Percentiles rank a stretch among this genome's conserved stretches.
Evolutionary conservation across 2,888 invertebrate species (phyloP).

Genomic region (Eubasilissa splendida): DNA sequence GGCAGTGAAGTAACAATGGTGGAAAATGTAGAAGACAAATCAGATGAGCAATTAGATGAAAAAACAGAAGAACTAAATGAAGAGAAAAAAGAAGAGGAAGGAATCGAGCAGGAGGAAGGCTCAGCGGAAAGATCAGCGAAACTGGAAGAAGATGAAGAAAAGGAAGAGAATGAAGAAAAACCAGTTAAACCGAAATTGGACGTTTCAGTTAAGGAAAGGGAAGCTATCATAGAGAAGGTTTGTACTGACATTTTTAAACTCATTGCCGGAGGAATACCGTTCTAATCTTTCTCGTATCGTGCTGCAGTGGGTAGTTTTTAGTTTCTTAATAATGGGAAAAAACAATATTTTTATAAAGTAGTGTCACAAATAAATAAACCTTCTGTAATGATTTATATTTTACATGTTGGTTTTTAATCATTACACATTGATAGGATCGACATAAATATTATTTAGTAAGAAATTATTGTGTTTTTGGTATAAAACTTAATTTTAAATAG

Average conservation of each 20-base stretch:
- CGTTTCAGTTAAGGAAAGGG: slow-evolving; percentile 54
- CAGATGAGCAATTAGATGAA: background rate
- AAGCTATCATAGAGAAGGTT: slow-evolving; percentile 55
- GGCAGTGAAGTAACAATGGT: slow-evolving; percentile 8
- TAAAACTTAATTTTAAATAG: no score
- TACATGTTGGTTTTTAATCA: no score
- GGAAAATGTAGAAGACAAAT: slow-evolving; percentile 23
- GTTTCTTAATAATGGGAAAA: no score
- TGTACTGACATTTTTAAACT: no score
- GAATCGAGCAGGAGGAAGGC: slow-evolving; percentile 38
- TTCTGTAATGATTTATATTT: background rate
- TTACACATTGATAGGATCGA: no score
- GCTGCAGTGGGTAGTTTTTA: no score
- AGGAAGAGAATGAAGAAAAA: background rate
- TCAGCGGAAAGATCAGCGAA: slow-evolving; percentile 13
- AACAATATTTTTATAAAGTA: no score
- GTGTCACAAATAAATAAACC: background rate
- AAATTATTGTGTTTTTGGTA: no score
- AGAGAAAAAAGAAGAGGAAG: slow-evolving; percentile 58
- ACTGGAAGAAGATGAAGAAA: background rate
- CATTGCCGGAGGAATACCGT: background rate
- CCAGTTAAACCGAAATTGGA: slow-evolving; percentile 31
- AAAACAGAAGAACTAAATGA: slow-evolving; percentile 22
- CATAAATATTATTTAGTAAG: no score
- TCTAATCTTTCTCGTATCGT: no score